Base-by-base conservation (phyloP, 2,797 vertebrate genomes). In the Ctenopoma kingsleyae region DNA sequence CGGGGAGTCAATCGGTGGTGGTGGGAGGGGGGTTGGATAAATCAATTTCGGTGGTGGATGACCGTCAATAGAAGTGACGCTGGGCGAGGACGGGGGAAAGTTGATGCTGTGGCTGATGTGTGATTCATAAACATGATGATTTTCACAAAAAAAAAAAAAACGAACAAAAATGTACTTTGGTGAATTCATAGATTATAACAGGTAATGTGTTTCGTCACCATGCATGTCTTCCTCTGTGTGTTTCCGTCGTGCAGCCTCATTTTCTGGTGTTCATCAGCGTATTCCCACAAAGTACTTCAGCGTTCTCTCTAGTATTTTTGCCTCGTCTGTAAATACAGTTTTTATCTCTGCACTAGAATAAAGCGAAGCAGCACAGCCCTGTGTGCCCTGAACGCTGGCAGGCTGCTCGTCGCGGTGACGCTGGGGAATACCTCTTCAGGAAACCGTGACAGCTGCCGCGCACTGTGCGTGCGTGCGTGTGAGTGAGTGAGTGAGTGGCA, bases 381-480 rank as follows among this genome's bases (percentile, higher is more conserved):
- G n/a, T n/a, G n/a, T n/a, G n/a, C n/a, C n/a, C 61, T 20, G 50
- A 30, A 20, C 36, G 10, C 46, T 4, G 22, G 16, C 38, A 22
- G 38, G 46, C 51, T 49, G 71, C 44, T 55, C 51, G 6, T 68
- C 16, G 44, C 59, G 82, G 57, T 56, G 81, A 69, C 47, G 69
- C 59, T 74, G 84, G 88, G 88, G 87, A 88, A 88, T 81, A 84
- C 88, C 87, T 88, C 56, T 20, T 22, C 60, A 74, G 63, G 8
- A 77, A 66, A 67, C 76, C 48, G 48, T 71, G 74, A 77, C 83
- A 85, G 78, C 71, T 81, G 81, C n/a, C 11, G 19, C 46, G 55
- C 23, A 6, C 30, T 2, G 16, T 40, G 20, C 25, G 51, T 22
- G 60, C 16, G 23, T 43, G 55, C 25, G 44, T 35, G 19, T 20